Evolutionary conservation across 1,140 invertebrate species (phyloP), one percentile per base, ranked within the genome.

Genomic region (Hyles euphorbiae): DNA sequence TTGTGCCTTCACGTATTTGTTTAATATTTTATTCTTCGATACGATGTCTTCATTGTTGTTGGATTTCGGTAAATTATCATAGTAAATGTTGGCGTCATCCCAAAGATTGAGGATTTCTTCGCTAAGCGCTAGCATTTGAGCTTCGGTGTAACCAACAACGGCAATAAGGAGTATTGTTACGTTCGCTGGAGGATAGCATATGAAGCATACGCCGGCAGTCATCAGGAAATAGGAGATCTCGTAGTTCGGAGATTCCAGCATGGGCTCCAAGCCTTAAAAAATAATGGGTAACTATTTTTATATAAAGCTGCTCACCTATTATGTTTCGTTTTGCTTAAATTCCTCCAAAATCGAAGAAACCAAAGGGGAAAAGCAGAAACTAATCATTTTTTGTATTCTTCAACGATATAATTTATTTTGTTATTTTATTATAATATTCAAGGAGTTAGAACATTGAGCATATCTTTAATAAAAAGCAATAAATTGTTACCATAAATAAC

Each of bases 401-500:
- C 22, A 22, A 22, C 22, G 22, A 22, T 22, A n/a, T 22, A 1
- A 22, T 22, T 22, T 22, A 22, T 22, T 22, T 22, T n/a, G n/a
- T n/a, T n/a, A n/a, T n/a, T n/a, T n/a, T n/a, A n/a, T n/a, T n/a
- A n/a, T n/a, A n/a, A n/a, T n/a, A n/a, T n/a, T n/a, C n/a, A n/a
- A n/a, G 2, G 22, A 22, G 22, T 22, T 22, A 22, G 22, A 22
- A 22, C 2, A 22, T 22, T 22, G 22, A 22, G 22, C 0, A 22
- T 22, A 22, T 51, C 3, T 51, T 8, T 51, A 33, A 8, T 12
- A 33, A 40, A 45, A 12, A 3, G 53, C 6, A 45, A 55, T 9
- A 40, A 53, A 22, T 56, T n/a, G 50, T 61, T 74, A 85, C 83
- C 78, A 48, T 67, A 77, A 32, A 81, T 34, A 45, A 76, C 61